Conservation (phyloP, 1,140 invertebrate species). For the Coelopa frigida region DNA sequence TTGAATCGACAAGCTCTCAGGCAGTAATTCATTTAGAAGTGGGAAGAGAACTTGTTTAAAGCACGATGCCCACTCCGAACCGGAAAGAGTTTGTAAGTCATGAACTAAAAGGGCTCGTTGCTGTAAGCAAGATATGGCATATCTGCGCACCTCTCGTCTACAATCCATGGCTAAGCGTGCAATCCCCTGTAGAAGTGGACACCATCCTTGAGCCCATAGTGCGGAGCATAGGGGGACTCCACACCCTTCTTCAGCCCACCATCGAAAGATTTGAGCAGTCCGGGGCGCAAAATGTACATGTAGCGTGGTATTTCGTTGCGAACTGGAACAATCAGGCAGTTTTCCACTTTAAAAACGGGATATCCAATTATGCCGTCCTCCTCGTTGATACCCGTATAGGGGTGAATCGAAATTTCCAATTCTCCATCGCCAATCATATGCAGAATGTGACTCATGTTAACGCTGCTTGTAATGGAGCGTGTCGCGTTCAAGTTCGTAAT, state of each 20-base stretch:
- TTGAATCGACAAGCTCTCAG: slow-evolving; percentile 54
- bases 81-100: slow-evolving; percentile 76
- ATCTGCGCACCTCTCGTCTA: slow-evolving; percentile 81
- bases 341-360: slow-evolving; percentile 25
- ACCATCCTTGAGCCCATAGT: slow-evolving; percentile 89
- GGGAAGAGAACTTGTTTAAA: slow-evolving; percentile 92
- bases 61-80: slow-evolving; percentile 90
- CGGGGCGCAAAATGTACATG: slow-evolving; percentile 48
- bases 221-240: slow-evolving; percentile 56
- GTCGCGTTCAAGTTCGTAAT: slow-evolving; percentile 20
- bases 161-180: slow-evolving; percentile 88
- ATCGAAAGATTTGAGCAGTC: slow-evolving; percentile 84
- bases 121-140: slow-evolving; percentile 85
- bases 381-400: slow-evolving; percentile 28
- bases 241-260: slow-evolving; percentile 79
- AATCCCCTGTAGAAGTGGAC: slow-evolving; percentile 84
- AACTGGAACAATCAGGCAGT: slow-evolving; percentile 34
- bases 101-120: slow-evolving; percentile 86
- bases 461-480: slow-evolving; percentile 15
- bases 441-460: slow-evolving; percentile 25
- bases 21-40: slow-evolving; percentile 67
- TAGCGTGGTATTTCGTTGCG: slow-evolving; percentile 29
- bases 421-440: slow-evolving; percentile 16
- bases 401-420: slow-evolving; percentile 31
- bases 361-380: slow-evolving; percentile 29